Evolutionary conservation across 2,113 vertebrate genomes (phyloP), one percentile per base, ranked within the genome.

Genomic region (Eurypyga helias): DNA sequence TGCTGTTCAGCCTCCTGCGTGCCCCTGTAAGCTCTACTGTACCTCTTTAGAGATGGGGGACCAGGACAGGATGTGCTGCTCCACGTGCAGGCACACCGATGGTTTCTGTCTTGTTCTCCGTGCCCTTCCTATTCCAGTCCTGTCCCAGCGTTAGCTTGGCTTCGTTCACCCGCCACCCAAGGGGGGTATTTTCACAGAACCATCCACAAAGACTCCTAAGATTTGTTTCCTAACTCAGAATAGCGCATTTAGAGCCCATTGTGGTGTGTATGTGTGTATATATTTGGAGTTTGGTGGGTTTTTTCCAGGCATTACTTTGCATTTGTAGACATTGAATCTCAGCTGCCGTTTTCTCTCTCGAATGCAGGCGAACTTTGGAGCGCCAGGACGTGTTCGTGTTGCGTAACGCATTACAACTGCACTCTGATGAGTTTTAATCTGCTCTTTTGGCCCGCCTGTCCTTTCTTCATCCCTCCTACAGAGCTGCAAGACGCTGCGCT

Each of bases 351-450:
- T 64, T 65, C 78, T 87, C 28, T 60, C 54, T 38, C 76, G 60
- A 8, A 36, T 46, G 36, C 46, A 31, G 16, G 66, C 70, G 58
- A 66, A 10, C 43, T 79, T n/a, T 19, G 43, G 69, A 66, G 65
- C 6, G 1, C 36, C 7, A 6, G 60, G 87, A 41, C 0, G 0
- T 0, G 2, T 31, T 38, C 2, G 0, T 16, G 48, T 61, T 51
- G 54, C 25, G 3, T 16, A 31, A 43, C 6, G 8, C 34, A 10
- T 67, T 38, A 41, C 86, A 86, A 36, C 80, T 87, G 92, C 45
- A 29, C 81, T 79, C 76, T 60, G 83, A 46, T 87, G 91, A 87
- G 91, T 46, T 94, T 78, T 76, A 45, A 81, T 90, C 79, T 81
- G 9, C 77, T 80, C 83, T 84, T 70, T 54, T 61, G 90, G 54